Base-by-base conservation (phyloP, 2,113 vertebrate genomes). In the Gnathochromis pfefferi region DNA sequence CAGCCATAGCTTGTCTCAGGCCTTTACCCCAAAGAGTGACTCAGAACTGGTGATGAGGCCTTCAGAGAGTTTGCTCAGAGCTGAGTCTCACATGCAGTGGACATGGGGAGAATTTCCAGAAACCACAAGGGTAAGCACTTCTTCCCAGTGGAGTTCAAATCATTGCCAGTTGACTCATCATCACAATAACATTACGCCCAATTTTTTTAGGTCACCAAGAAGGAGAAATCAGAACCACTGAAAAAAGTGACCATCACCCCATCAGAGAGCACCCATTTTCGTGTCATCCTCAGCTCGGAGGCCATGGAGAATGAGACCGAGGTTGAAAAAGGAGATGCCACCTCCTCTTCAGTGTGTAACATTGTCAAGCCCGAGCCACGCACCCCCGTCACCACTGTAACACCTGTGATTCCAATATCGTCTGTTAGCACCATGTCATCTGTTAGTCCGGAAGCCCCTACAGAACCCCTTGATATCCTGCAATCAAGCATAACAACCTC, bases 81-180 rank as follows among this genome's bases (percentile, higher is more conserved):
- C 97, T 0, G 98, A 99, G 89, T 98, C 98, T 45, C 98, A 99
- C 94, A 99, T 99, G 96, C 97, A 98, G 87, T 99, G 98, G 99
- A 98, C 98, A 0, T 99, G 98, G 98, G 98, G 98, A 80, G 99
- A 98, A 80, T 98, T 99, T 85, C 98, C 99, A 70, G 99, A 99
- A 96, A 98, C 98, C 58, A 98, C 99, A 51, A 97, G 98, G 97
- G 99, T 99, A 96, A 94, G 86, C 65, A 14, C 23, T 31, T 70
- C 10, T 73, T 60, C 70, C 35, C 10, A 21, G 3, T 40, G 12
- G 40, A 54, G 26, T 19, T 75, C 16, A 55, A 19, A 31, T 16
- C 11, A 4, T 16, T 33, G 2, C 81, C 21, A 17, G 2, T 7
- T 35, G 2, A 5, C n/a, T n/a, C 70, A 49, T 51, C 73, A 26